phyloP scores from a whole-genome alignment of 2,113 vertebrate species.

The Electrona antarctica region DNA sequence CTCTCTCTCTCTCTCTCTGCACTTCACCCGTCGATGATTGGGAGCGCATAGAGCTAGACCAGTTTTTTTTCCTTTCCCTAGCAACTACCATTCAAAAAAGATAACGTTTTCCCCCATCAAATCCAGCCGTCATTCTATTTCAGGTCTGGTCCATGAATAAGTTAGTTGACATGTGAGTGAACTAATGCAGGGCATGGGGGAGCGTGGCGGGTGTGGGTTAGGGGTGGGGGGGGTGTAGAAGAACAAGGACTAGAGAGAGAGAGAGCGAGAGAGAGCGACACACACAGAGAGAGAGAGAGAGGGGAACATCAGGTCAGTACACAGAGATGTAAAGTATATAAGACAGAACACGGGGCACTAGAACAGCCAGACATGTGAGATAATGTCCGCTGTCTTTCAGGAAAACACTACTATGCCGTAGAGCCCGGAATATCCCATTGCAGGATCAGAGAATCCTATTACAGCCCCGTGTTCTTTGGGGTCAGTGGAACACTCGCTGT shows the following conservation, averaged over 20 bases:
- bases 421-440: neutral
- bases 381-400: neutral
- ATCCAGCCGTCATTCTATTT: constrained; percentile 61
- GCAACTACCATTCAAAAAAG: constrained; percentile 60
- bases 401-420: neutral
- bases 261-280: no score
- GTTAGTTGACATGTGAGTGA: constrained; percentile 51
- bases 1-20: constrained; percentile 12
- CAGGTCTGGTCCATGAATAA: constrained; percentile 70
- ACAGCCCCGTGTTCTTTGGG: neutral
- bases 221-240: neutral
- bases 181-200: constrained; percentile 47
- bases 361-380: neutral
- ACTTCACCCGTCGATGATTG: constrained; percentile 16
- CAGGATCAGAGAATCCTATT: neutral
- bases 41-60: neutral
- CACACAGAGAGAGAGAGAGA: neutral
- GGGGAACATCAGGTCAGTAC: constrained; percentile 21
- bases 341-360: neutral
- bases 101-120: constrained; percentile 60
- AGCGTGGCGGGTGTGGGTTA: neutral
- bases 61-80: constrained; percentile 33
- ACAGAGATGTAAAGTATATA: neutral
- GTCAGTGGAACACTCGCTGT: neutral
- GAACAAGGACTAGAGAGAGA: neutral